Evolutionary conservation across 2,797 vertebrate genomes (phyloP).

Genomic region (Thaleichthys pacificus): DNA sequence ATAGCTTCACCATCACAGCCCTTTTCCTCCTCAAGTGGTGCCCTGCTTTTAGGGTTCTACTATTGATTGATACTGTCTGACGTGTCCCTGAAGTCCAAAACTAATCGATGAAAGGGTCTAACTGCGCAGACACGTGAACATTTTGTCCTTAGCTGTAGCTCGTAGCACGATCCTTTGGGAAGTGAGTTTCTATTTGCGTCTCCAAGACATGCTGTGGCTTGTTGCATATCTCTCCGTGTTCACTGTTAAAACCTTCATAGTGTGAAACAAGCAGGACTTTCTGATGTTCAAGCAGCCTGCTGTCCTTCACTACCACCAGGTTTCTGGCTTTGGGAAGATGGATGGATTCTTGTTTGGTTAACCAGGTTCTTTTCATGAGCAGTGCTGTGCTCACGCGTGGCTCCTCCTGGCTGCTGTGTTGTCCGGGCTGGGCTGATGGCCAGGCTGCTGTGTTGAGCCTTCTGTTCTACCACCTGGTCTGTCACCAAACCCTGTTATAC

Average conservation of each 20-base stretch:
- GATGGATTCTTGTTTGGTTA: slow-evolving; percentile 55
- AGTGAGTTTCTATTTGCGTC: slow-evolving; percentile 56
- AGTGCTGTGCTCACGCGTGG: slow-evolving; percentile 39
- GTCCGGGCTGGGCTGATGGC: slow-evolving; percentile 59
- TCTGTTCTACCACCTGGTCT: slow-evolving; percentile 60
- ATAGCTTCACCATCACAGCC: slow-evolving; percentile 26
- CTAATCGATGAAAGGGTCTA: slow-evolving; percentile 60
- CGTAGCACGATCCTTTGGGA: slow-evolving; percentile 51
- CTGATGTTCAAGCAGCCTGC: slow-evolving; percentile 17
- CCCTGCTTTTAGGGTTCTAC: slow-evolving; percentile 48
- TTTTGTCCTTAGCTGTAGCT: slow-evolving; percentile 49
- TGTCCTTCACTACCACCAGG: slow-evolving; percentile 18
- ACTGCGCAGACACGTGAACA: slow-evolving; percentile 53
- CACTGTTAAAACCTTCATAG: not conserved
- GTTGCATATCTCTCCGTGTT: slow-evolving; percentile 33
- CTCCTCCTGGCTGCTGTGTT: slow-evolving; percentile 52
- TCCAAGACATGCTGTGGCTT: slow-evolving; percentile 46
- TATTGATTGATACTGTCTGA: slow-evolving; percentile 62
- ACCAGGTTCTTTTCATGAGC: slow-evolving; percentile 45
- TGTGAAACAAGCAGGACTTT: slow-evolving; percentile 30
- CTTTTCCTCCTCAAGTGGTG: slow-evolving; percentile 11
- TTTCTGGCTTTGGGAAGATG: slow-evolving; percentile 53
- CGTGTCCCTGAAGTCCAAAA: slow-evolving; percentile 55
- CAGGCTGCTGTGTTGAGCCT: slow-evolving; percentile 45
- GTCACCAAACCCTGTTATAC: slow-evolving; percentile 64